These are phyloP conservation scores for Cavia porcellus DNA, from an alignment of 2,113 vertebrate species.

Conservation along the genomic window DNA sequence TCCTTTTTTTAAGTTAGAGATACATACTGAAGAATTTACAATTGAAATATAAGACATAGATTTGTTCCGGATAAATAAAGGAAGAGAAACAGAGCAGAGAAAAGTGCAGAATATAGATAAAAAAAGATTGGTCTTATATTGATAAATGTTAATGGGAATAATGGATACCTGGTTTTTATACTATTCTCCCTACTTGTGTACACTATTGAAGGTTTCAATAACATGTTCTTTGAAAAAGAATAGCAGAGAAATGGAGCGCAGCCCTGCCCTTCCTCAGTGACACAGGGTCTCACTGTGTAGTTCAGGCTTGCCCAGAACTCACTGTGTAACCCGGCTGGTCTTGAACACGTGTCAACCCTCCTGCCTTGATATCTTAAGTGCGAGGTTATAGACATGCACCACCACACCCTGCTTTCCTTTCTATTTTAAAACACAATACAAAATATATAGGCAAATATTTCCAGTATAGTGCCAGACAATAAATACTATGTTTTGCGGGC, in stretches of 20 bases:
- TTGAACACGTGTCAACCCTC: not conserved
- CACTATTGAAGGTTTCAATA: slow-evolving; percentile 4
- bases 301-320: not conserved
- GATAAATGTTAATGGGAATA: not conserved
- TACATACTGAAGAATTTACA: not conserved
- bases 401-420: not conserved
- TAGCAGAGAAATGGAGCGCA: not conserved
- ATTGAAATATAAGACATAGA: not conserved
- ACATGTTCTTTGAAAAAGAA: not conserved
- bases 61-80: slow-evolving; percentile 32
- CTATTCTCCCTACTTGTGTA: not conserved
- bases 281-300: not conserved
- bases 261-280: not conserved
- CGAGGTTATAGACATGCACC: not conserved
- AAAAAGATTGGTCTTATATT: not conserved
- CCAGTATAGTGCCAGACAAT: not conserved
- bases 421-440: not conserved
- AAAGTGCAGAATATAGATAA: not conserved
- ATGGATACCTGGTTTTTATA: not conserved
- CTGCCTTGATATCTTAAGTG: not conserved
- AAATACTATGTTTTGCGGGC: not conserved
- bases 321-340: not conserved
- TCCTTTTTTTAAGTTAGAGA: not conserved
- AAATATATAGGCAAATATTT: not conserved
- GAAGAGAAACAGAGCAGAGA: not conserved